Evolutionary conservation across 2,888 invertebrate genomes (phyloP), one percentile per base, ranked within the genome.

Genomic region (Tubulanus polymorphus): DNA sequence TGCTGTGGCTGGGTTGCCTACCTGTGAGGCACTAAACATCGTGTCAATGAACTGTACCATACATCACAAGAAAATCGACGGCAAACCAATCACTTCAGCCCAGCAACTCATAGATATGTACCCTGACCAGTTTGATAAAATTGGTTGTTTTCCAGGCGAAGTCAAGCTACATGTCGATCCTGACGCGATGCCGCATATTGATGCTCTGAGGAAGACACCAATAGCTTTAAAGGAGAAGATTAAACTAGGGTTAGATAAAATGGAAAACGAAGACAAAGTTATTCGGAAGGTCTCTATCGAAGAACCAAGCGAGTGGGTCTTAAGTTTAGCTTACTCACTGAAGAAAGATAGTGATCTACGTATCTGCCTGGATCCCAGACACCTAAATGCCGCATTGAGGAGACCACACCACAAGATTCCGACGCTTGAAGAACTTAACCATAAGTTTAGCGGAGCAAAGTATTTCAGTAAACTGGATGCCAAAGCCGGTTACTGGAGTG

Each of bases 341-440:
- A 32, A 32, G 35, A 10, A 10, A n/a, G n/a, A 32, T n/a, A n/a
- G 35, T 32, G n/a, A n/a, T 45, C 20, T 48, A 12, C 6, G 58
- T 10, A 48, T 48, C 5, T 48, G 50, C 23, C 20, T 50, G 3
- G 35, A 50, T 23, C 50, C 37, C 15, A 35, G 25, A n/a, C 37
- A 50, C 18, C 30, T 50, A 6, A 48, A 48, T 27, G n/a, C 15
- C 5, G n/a, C 18, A 26, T 10, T 49, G 5, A 56, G 58, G 45
- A 37, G 60, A 23, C 53, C 54, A 18, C 61, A 53, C 2, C 52
- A 55, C 35, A 56, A 56, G 27, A 55, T 57, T 25, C 61, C 57
- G 2, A 60, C 57, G n/a, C n/a, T 63, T 5, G 63, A 65, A 46
- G 62, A 65, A 35, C n/a, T 65, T 20, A 62, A 41, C 5, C 57